phyloP scores from a whole-genome alignment of 2,888 invertebrate species.

The Gibbula magus region DNA sequence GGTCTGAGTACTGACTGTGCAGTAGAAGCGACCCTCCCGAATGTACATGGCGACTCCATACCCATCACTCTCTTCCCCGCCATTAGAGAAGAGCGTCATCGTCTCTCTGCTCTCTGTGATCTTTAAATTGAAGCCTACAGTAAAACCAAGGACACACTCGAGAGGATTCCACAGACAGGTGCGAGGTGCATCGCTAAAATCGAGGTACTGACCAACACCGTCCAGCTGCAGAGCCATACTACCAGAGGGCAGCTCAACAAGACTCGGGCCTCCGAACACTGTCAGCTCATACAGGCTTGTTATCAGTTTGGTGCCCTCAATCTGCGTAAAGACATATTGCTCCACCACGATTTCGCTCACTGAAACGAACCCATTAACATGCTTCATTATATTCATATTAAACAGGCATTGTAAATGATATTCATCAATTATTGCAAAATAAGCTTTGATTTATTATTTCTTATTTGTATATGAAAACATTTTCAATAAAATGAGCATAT shows the following conservation, averaged over 20 bases:
- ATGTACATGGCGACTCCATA: conserved; percentile 54
- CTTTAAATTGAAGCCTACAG: conserved; percentile 47
- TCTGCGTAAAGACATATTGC: conserved; percentile 42
- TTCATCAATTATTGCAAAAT: too few species aligned
- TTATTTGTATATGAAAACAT: too few species aligned
- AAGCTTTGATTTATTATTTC: too few species aligned
- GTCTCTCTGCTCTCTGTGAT: conserved; percentile 40
- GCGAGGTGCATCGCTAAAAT: conserved; percentile 30
- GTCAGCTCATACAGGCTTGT: conserved; percentile 43
- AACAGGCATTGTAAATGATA: too few species aligned
- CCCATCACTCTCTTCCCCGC: conserved; percentile 45
- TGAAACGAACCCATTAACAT: conserved; percentile 29
- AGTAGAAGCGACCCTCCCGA: conserved; percentile 25
- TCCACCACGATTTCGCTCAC: conserved; percentile 37
- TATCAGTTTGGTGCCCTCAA: conserved; percentile 37
- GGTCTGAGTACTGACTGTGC: conserved; percentile 44
- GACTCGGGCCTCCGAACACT: conserved; percentile 35
- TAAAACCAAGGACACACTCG: conserved; percentile 49
- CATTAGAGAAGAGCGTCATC: conserved; percentile 52
- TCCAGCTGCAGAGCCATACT: conserved; percentile 42
- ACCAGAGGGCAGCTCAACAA: conserved; percentile 31
- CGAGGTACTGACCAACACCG: conserved; percentile 46
- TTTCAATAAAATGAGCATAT: too few species aligned
- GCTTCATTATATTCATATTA: neutral
- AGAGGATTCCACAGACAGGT: conserved; percentile 42